These are phyloP conservation scores for Hippoglossus stenolepis DNA, from an alignment of 2,113 vertebrate species.

Conservation along the genomic window DNA sequence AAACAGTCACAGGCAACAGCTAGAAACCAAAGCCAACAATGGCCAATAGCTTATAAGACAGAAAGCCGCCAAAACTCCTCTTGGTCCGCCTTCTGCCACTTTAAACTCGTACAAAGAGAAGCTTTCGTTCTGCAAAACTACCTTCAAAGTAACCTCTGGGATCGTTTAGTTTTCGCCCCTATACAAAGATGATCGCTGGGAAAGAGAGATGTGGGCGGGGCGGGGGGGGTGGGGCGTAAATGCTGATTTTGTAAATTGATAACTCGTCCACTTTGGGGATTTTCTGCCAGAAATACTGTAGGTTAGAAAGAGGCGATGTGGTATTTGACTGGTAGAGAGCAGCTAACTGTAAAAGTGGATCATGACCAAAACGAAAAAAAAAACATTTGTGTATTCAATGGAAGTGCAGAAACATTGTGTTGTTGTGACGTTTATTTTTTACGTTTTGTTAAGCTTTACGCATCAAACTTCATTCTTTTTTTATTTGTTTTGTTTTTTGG, in stretches of 20 bases:
- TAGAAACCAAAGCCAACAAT: constrained; percentile 99
- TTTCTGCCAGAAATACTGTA: constrained; percentile 80
- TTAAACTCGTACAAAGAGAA: constrained; percentile 98
- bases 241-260: constrained; percentile 89
- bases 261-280: constrained; percentile 87
- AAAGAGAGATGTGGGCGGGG: constrained; percentile 44
- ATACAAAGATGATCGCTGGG: constrained; percentile 87
- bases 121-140: constrained; percentile 94
- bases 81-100: constrained; percentile 96
- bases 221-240: constrained; percentile 51
- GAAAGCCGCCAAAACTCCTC: constrained; percentile 92
- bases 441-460: constrained; percentile 49
- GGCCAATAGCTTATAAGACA: constrained; percentile 98
- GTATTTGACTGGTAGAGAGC: constrained; percentile 86
- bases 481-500: constrained; percentile 70
- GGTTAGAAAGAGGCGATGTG: constrained; percentile 84
- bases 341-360: constrained; percentile 90
- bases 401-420: constrained; percentile 96
- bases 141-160: constrained; percentile 99
- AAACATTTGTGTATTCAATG: constrained; percentile 91
- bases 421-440: constrained; percentile 85
- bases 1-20: constrained; percentile 99
- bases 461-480: constrained; percentile 77
- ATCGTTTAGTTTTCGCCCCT: constrained; percentile 96
- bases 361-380: constrained; percentile 92